Evolutionary conservation across 2,888 invertebrate species (phyloP), one percentile per base, ranked within the genome.

Genomic region (Drosophila quinaria): DNA sequence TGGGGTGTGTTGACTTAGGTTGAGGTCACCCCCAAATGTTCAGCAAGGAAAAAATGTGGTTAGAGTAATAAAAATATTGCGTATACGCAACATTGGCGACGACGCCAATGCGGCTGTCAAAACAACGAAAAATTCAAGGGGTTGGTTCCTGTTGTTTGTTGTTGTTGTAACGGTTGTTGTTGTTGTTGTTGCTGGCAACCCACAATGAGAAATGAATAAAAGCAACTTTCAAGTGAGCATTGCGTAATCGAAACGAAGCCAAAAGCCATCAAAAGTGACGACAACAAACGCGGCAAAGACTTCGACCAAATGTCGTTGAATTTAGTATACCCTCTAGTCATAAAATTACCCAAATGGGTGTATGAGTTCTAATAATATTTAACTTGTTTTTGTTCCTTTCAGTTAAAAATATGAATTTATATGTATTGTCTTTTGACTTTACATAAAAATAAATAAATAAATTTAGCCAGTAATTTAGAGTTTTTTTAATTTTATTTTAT

Each of bases 41-140:
- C 10, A 29, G 6, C 29, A 39, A 41, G 44, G 41, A 44, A 56
- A 25, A 5, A 52, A 54, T 78, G 54, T 75, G 67, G 63, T 63
- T 68, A 74, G 70, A 69, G 81, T 50, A 68, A 65, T 71, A 79
- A 60, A 69, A 80, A 75, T 75, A 80, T 90, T 89, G 85, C 90
- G 85, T 86, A 86, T 86, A 78, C 85, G 85, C 85, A 61, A 52
- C 61, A 78, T 66, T 65, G 60, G 19, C 76, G 85, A 29, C 29
- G 29, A 70, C 80, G 74, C 79, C 79, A 70, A 63, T 61, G 61
- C 70, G 81, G 78, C 81, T 81, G 70, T 31, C 69, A 42, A 65
- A 62, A 49, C 58, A 61, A 59, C 13, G 29, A 51, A 50, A 25
- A 47, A 56, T 54, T 33, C 42, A 80, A 71, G 70, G 67, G 85